These are phyloP conservation scores for Papilio machaon DNA, from an alignment of 1,140 invertebrate species.

Conservation along the genomic window DNA sequence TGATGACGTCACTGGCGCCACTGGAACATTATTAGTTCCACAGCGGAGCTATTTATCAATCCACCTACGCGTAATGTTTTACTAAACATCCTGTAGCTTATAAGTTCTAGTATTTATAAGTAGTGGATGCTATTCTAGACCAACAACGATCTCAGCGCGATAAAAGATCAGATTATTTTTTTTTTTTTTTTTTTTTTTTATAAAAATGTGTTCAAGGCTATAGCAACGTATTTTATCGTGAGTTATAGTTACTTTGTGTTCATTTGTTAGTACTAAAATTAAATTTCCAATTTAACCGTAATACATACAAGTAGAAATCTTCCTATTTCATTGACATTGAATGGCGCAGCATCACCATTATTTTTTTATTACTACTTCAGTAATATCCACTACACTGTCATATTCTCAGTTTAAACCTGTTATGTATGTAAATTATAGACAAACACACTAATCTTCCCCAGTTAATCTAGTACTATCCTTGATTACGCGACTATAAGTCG, in stretches of 20 bases:
- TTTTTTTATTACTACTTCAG: neutral
- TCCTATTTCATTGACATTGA: neutral
- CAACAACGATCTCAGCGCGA: no score
- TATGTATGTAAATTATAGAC: constrained; percentile 6
- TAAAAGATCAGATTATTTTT: no score
- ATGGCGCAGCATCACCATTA: neutral
- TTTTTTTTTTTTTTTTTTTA: no score
- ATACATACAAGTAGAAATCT: neutral
- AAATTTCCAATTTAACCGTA: neutral
- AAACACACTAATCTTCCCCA: constrained; percentile 17
- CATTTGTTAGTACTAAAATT: neutral
- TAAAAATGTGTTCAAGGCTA: no score
- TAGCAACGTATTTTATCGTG: no score
- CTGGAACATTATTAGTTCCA: constrained; percentile 43
- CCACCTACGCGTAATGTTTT: constrained; percentile 27
- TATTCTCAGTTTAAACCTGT: neutral
- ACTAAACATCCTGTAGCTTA: neutral
- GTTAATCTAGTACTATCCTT: neutral
- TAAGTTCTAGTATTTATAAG: neutral
- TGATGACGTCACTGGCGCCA: constrained; percentile 44
- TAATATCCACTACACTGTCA: neutral
- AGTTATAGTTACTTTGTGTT: no score
- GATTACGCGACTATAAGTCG: neutral
- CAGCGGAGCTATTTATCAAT: constrained; percentile 48
- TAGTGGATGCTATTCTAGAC: neutral